Conservation (phyloP, 2,797 vertebrate genomes). For the Coilia nasus region DNA sequence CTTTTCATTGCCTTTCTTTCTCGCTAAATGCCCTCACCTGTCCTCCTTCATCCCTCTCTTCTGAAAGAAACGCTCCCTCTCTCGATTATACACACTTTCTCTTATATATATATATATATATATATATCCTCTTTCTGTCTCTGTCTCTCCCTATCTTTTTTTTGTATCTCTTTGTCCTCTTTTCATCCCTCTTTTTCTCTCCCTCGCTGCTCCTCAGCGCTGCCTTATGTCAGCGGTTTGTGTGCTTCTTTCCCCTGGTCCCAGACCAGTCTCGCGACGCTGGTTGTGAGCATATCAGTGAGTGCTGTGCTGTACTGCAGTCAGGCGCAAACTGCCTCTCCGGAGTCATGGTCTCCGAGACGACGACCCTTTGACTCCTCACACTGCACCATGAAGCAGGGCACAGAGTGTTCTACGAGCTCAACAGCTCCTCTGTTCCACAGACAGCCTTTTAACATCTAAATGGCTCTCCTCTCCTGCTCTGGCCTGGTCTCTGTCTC, state of each 20-base stretch:
- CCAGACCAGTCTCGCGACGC: background rate
- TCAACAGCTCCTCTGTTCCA: background rate
- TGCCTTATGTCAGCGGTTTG: constrained; percentile 10
- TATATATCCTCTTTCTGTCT: background rate
- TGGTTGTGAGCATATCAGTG: background rate
- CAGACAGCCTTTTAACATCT: background rate
- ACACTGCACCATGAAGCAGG: background rate
- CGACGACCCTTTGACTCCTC: background rate
- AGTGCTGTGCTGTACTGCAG: background rate
- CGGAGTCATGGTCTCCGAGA: background rate
- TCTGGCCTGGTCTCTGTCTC: background rate
- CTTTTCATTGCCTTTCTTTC: background rate
- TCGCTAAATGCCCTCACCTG: too few species aligned
- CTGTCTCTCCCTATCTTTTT: background rate
- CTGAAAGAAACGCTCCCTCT: background rate
- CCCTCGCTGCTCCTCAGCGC: background rate
- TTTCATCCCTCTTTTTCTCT: background rate
- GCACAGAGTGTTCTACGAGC: background rate
- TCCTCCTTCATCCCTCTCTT: background rate
- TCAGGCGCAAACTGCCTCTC: background rate
- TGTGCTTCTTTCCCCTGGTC: background rate
- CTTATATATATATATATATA: too few species aligned
- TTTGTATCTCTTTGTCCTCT: background rate
- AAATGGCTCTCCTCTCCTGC: background rate
- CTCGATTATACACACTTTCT: background rate